A percentile compares a stretch with the other conserved stretches of the same genome.
These are phyloP conservation scores for Phyllopteryx taeniolatus DNA, from an alignment of 2,113 vertebrate genomes.

Conservation along the genomic window DNA sequence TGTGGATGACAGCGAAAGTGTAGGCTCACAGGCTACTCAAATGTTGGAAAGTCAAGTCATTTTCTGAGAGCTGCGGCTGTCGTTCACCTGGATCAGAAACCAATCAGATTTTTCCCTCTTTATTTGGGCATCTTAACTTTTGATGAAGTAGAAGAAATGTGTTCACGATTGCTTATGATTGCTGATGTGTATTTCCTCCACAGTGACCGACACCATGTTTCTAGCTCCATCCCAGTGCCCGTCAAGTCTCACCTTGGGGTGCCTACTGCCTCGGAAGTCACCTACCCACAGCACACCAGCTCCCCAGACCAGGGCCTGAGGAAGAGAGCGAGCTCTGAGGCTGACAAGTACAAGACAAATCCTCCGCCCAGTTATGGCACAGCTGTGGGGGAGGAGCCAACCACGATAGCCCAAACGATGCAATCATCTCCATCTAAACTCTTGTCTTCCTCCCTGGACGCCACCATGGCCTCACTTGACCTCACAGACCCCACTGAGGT, in stretches of 20 bases:
- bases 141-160: not conserved
- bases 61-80: constrained; percentile 59
- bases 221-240: constrained; percentile 88
- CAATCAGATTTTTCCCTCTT: not conserved
- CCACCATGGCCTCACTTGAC: constrained; percentile 63
- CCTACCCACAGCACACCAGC: constrained; percentile 71
- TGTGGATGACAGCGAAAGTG: constrained; percentile 21
- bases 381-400: constrained; percentile 57
- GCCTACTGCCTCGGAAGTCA: constrained; percentile 73
- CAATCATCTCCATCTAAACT: constrained; percentile 61
- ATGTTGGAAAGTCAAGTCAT: constrained; percentile 49
- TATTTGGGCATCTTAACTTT: not conserved
- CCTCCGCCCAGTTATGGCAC: constrained; percentile 81
- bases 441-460: constrained; percentile 78
- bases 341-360: constrained; percentile 75
- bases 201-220: constrained; percentile 84
- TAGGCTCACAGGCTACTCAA: constrained; percentile 16
- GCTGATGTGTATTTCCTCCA: constrained; percentile 8
- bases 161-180: not conserved
- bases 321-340: constrained; percentile 84
- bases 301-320: constrained; percentile 84
- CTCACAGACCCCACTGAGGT: constrained; percentile 60
- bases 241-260: constrained; percentile 79
- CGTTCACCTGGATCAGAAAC: constrained; percentile 17
- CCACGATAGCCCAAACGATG: constrained; percentile 3